Percentiles rank a stretch among this genome's conserved stretches.
Conservation (phyloP, 2,888 invertebrate species). For the Aspidiotus destructor region DNA sequence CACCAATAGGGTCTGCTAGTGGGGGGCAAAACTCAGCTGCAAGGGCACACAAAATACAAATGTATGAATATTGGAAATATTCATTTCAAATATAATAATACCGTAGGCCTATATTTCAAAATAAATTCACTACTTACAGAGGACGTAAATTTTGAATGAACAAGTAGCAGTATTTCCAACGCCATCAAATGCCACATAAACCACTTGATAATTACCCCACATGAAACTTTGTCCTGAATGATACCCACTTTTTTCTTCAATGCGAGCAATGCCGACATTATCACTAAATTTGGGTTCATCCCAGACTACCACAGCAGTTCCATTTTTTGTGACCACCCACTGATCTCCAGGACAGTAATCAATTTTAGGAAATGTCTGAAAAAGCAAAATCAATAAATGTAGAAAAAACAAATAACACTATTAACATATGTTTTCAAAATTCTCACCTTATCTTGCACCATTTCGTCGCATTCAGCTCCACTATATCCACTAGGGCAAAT, state of each 20-base stretch:
- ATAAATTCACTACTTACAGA: slow-evolving; percentile 53
- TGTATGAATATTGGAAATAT: not conserved
- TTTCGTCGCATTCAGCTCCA: slow-evolving; percentile 72
- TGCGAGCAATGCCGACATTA: slow-evolving; percentile 68
- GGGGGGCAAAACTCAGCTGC: slow-evolving; percentile 85
- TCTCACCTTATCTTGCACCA: slow-evolving; percentile 65
- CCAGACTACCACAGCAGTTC: slow-evolving; percentile 81
- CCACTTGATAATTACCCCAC: slow-evolving; percentile 87
- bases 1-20: slow-evolving; percentile 79
- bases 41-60: slow-evolving; percentile 35
- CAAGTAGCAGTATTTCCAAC: slow-evolving; percentile 87
- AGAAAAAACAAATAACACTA: slow-evolving; percentile 15
- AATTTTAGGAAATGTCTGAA: slow-evolving; percentile 63
- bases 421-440: not conserved
- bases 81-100: not conserved
- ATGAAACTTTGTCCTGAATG: slow-evolving; percentile 76
- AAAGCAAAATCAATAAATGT: slow-evolving; percentile 12
- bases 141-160: slow-evolving; percentile 78
- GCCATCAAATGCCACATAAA: slow-evolving; percentile 85
- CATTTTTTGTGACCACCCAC: slow-evolving; percentile 88
- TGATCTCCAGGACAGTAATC: slow-evolving; percentile 88
- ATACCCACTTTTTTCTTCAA: slow-evolving; percentile 77
- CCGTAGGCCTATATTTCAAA: too few relatives aligned
- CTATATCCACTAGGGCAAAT: slow-evolving; percentile 79
- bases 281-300: slow-evolving; percentile 85